These are phyloP conservation scores for Bombyx mori DNA, from an alignment of 1,140 invertebrate genomes.

Conservation along the genomic window ASM3026992v2 NC_085107.1:9722001-9722500, in stretches of 20 bases:
- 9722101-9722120: not conserved
- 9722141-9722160: conserved; percentile 33
- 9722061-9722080: not conserved
- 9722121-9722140: not conserved
- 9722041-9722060: not conserved
- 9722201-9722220: conserved; percentile 34
- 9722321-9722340: no score
- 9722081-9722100: no score
- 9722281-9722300: conserved; percentile 20
- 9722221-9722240: conserved; percentile 28
- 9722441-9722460: no score
- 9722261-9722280: conserved; percentile 52
- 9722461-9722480: no score
- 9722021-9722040: conserved; percentile 26
- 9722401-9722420: no score
- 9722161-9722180: conserved; percentile 32
- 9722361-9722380: no score
- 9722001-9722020: conserved; percentile 23
- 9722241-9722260: conserved; percentile 45
- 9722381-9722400: no score
- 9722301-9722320: no score
- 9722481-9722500: no score
- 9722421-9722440: no score
- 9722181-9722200: conserved; percentile 31
- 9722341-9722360: no score